Evolutionary conservation across 2,888 invertebrate species (phyloP), one percentile per base, ranked within the genome.

Genomic region (Adela reaumurella): DNA sequence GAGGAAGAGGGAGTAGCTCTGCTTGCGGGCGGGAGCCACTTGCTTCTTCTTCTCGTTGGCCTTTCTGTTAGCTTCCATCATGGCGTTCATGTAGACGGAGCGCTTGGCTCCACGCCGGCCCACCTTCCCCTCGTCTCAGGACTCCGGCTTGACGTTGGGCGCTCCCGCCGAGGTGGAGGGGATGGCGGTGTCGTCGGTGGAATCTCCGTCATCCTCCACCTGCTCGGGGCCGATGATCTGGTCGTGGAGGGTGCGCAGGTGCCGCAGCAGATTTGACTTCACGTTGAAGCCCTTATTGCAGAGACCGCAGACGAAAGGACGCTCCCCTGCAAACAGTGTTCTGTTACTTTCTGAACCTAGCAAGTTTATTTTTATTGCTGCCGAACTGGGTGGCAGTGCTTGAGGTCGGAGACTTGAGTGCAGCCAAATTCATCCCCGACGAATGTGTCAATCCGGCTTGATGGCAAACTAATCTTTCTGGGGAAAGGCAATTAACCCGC

Each of bases 281-380:
- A 89, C 89, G 68, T 89, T 89, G 70, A 89, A 89, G 2, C 87
- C 88, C 63, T 89, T 89, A 70, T 85, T 85, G 76, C 89, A 89
- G 46, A 85, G 81, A 17, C 86, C 86, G 70, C 89, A 90, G 46
- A 85, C 81, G 68, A 87, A 89, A 16, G 89, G 89, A 49, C 85
- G 82, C 66, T 89, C 89, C 17, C 84, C 85, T 81, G 58, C 16
- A 50, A 50, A n/a, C n/a, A n/a, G n/a, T n/a, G n/a, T n/a, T n/a
- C n/a, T n/a, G n/a, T n/a, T n/a, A n/a, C n/a, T n/a, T n/a, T n/a
- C n/a, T n/a, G n/a, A n/a, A n/a, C n/a, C n/a, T n/a, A n/a, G n/a
- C n/a, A n/a, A n/a, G n/a, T n/a, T n/a, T n/a, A n/a, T n/a, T n/a
- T n/a, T n/a, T n/a, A n/a, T n/a, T n/a, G n/a, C n/a, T n/a, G n/a